phyloP scores from a whole-genome alignment of 2,113 vertebrate species.

The Phaethon lepturus region DNA sequence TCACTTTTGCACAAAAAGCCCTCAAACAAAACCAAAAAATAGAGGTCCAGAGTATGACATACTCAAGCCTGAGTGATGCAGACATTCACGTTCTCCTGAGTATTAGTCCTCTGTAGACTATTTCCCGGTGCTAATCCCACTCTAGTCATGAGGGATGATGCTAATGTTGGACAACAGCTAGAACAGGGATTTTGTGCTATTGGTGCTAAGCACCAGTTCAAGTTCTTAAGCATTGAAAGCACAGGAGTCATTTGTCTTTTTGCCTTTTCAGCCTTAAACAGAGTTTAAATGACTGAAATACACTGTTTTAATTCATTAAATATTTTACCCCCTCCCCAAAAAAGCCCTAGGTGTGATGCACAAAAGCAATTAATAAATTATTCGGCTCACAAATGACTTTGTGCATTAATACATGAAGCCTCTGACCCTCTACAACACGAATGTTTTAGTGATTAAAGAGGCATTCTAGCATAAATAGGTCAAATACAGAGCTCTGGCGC shows the following conservation, averaged over 20 bases:
- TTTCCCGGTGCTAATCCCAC: not conserved
- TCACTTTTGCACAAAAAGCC: not conserved
- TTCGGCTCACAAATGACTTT: constrained; percentile 14
- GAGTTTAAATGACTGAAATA: not conserved
- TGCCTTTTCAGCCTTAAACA: not conserved
- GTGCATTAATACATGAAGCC: not conserved
- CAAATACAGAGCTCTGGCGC: constrained; percentile 26
- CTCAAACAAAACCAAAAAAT: not conserved
- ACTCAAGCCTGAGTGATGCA: not conserved
- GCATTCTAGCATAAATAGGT: constrained; percentile 53
- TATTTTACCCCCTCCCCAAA: not conserved
- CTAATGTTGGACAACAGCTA: not conserved
- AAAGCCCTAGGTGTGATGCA: not conserved
- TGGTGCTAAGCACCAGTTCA: not conserved
- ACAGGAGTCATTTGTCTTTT: not conserved
- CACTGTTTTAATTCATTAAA: not conserved
- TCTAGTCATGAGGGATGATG: not conserved
- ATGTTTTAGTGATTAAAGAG: constrained; percentile 51
- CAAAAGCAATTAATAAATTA: constrained; percentile 53
- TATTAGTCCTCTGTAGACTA: not conserved
- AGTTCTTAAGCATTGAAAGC: not conserved
- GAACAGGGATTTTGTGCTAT: not conserved
- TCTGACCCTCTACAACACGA: constrained; percentile 41
- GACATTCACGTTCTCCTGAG: not conserved
- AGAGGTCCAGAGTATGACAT: not conserved